A percentile compares a stretch with the other conserved stretches of the same genome.
These are phyloP conservation scores for Chamaetylas fuelleborni DNA, from an alignment of 2,113 vertebrate species.

Conservation along the genomic window DNA sequence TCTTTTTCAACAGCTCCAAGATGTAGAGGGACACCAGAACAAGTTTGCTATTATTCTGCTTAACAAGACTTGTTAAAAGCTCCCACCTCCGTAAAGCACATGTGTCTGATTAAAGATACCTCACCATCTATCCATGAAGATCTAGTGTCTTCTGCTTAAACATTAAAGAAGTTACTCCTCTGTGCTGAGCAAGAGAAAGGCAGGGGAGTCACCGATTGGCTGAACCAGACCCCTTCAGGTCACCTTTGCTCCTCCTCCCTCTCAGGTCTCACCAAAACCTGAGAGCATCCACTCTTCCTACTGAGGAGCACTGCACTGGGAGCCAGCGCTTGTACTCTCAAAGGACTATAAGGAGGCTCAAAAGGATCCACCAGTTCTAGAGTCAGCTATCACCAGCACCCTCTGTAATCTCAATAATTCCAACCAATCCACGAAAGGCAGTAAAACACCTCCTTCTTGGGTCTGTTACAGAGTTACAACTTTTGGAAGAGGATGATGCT, in stretches of 20 bases:
- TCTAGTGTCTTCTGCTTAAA: background rate
- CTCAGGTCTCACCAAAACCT: background rate
- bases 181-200: background rate
- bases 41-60: background rate
- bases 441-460: background rate
- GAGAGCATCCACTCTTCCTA: background rate
- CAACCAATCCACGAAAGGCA: background rate
- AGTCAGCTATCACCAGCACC: background rate
- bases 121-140: background rate
- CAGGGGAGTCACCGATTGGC: conserved; percentile 8
- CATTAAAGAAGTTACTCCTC: conserved; percentile 18
- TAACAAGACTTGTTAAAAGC: background rate
- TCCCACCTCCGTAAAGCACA: background rate
- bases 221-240: conserved; percentile 32
- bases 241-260: background rate
- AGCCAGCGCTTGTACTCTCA: background rate
- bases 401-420: background rate
- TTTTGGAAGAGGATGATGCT: background rate
- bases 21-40: background rate
- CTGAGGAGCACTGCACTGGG: background rate
- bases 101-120: background rate
- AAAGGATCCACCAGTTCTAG: background rate
- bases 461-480: background rate
- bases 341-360: background rate
- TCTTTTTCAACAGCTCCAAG: background rate